Conservation (phyloP, 2,113 vertebrate genomes). For the Baryphthengus martii region DNA sequence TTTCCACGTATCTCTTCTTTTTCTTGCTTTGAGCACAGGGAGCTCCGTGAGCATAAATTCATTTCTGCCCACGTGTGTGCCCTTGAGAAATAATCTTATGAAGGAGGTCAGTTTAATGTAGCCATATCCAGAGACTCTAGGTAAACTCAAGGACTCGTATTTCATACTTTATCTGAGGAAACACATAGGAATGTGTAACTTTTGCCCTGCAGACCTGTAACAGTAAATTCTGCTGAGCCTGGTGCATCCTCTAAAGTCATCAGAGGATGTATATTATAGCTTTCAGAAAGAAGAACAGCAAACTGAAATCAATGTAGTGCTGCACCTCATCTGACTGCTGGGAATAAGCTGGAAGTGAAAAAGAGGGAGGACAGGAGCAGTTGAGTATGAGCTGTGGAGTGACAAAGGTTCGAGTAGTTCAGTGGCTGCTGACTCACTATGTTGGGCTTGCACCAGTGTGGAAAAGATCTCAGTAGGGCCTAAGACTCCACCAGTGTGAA, state of each 20-base stretch:
- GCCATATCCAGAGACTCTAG: neutral
- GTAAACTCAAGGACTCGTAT: neutral
- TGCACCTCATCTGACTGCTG: neutral
- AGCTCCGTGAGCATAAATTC: neutral
- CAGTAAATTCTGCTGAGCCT: neutral
- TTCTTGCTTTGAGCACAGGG: neutral
- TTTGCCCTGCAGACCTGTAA: neutral
- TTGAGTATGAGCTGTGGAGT: rapidly evolving
- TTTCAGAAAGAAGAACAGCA: neutral
- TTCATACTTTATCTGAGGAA: neutral
- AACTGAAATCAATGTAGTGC: neutral
- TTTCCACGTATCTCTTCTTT: neutral
- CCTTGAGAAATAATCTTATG: neutral
- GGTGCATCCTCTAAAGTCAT: neutral
- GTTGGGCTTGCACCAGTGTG: rapidly evolving
- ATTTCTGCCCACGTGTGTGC: rapidly evolving
- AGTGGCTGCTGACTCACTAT: neutral
- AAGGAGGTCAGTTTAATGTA: neutral
- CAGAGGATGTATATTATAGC: neutral
- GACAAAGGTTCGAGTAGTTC: neutral
- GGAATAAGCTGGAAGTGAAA: neutral
- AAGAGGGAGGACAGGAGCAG: neutral
- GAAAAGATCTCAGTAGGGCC: neutral
- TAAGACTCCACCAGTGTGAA: neutral
- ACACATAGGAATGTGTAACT: neutral